Evolutionary conservation across 2,888 invertebrate genomes (phyloP).

Genomic region (Pyrocoelia pectoralis): DNA sequence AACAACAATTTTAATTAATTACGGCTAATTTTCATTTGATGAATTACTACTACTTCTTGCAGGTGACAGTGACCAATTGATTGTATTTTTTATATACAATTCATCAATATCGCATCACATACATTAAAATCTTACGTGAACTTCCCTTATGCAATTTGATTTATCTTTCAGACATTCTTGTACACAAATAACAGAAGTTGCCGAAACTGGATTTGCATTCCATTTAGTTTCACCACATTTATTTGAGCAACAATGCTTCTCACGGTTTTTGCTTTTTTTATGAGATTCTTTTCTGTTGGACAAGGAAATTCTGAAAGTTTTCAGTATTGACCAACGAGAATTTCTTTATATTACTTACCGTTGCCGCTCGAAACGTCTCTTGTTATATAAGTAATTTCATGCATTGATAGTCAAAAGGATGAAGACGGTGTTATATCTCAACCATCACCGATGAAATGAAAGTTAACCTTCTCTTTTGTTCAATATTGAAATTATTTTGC

Average conservation of each 20-base stretch:
- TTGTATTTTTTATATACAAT: background rate
- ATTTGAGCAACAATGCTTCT: constrained; percentile 10
- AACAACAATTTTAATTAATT: background rate
- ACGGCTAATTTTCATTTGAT: background rate
- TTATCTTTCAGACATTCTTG: constrained; percentile 1
- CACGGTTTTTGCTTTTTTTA: constrained; percentile 8
- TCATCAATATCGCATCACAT: background rate
- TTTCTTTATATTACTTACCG: background rate
- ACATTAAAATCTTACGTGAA: background rate
- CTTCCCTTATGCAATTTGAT: background rate
- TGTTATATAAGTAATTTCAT: constrained; percentile 10
- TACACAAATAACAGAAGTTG: background rate
- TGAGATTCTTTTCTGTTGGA: constrained; percentile 6
- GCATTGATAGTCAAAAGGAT: constrained; percentile 3
- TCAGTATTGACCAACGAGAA: background rate
- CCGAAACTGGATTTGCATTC: constrained; percentile 11
- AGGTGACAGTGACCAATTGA: background rate
- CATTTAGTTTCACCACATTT: constrained; percentile 8
- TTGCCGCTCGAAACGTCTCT: background rate
- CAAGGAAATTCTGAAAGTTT: background rate
- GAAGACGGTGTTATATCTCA: background rate
- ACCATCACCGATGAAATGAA: background rate
- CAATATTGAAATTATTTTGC: background rate
- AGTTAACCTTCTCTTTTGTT: background rate
- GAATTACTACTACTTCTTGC: background rate